A percentile compares a stretch with the other conserved stretches of the same genome.
phyloP scores from a whole-genome alignment of 1,140 invertebrate genomes.

The Euwallacea fornicatus region DNA sequence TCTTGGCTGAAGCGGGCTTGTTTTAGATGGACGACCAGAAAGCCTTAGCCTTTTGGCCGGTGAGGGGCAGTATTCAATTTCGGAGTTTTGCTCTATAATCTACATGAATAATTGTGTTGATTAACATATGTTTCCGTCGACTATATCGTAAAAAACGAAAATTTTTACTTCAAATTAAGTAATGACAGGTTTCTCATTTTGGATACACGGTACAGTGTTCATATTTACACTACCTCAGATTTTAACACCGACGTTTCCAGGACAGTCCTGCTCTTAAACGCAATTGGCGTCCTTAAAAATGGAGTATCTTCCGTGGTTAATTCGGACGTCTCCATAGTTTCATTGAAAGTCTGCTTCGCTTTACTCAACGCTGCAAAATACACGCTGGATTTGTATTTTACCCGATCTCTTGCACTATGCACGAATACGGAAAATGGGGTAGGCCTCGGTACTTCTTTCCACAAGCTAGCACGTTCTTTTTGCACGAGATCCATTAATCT shows the following conservation, averaged over 20 bases:
- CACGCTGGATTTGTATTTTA: slow-evolving; percentile 49
- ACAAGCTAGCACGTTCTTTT: slow-evolving; percentile 40
- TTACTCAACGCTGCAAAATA: slow-evolving; percentile 45
- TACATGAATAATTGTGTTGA: slow-evolving; percentile 1
- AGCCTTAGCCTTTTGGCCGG: slow-evolving; percentile 43
- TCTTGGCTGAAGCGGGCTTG: slow-evolving; percentile 1
- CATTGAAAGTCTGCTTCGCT: slow-evolving; percentile 46
- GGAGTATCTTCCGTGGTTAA: slow-evolving; percentile 45
- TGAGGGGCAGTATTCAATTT: slow-evolving; percentile 22
- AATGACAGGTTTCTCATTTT: no score
- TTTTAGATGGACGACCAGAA: slow-evolving; percentile 28
- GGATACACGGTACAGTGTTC: no score
- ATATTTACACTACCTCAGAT: not conserved
- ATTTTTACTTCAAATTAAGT: no score
- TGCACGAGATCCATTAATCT: slow-evolving; percentile 42
- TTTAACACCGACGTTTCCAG: slow-evolving; percentile 11
- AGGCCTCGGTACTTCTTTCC: slow-evolving; percentile 41
- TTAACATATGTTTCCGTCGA: not conserved
- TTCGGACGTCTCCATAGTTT: slow-evolving; percentile 21
- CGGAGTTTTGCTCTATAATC: slow-evolving; percentile 23
- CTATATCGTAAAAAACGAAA: not conserved
- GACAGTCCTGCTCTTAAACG: not conserved
- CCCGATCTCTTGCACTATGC: slow-evolving; percentile 43
- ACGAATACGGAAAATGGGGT: slow-evolving; percentile 50
- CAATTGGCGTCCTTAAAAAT: slow-evolving; percentile 47